Conservation (phyloP, 2,888 invertebrate species). For the Antheraea assamensis region DNA sequence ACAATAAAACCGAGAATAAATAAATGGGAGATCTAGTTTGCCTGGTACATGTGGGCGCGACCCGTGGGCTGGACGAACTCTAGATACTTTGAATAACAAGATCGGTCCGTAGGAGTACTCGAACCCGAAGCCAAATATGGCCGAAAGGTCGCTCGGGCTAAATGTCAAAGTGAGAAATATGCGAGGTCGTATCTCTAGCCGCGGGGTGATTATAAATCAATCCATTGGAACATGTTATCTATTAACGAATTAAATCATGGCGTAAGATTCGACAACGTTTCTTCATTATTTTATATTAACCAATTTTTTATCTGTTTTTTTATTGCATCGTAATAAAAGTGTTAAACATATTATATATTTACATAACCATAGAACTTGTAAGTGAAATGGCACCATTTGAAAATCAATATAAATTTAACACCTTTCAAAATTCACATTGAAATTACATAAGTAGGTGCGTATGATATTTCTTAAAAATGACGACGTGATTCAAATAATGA, state of each 20-base stretch:
- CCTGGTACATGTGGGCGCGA: slow-evolving; percentile 58
- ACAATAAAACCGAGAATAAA: slow-evolving; percentile 22
- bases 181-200: slow-evolving; percentile 62
- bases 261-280: slow-evolving; percentile 24
- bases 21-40: slow-evolving; percentile 65
- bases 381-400: neutral
- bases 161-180: slow-evolving; percentile 66
- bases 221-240: slow-evolving; percentile 28
- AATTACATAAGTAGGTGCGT: neutral
- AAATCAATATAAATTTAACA: neutral
- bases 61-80: slow-evolving; percentile 47
- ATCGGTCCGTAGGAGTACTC: slow-evolving; percentile 62
- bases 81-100: slow-evolving; percentile 48
- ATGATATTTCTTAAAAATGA: neutral
- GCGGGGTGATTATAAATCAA: slow-evolving; percentile 42
- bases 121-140: slow-evolving; percentile 59
- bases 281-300: slow-evolving; percentile 17
- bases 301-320: neutral
- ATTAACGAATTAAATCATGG: slow-evolving; percentile 25
- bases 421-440: neutral
- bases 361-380: neutral
- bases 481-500: neutral
- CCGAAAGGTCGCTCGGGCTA: slow-evolving; percentile 72
- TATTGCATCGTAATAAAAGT: neutral
- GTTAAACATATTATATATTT: neutral